A percentile compares a stretch with the other conserved stretches of the same genome.
phyloP scores from a whole-genome alignment of 2,113 vertebrate genomes.

The Dicaeum eximium region DNA sequence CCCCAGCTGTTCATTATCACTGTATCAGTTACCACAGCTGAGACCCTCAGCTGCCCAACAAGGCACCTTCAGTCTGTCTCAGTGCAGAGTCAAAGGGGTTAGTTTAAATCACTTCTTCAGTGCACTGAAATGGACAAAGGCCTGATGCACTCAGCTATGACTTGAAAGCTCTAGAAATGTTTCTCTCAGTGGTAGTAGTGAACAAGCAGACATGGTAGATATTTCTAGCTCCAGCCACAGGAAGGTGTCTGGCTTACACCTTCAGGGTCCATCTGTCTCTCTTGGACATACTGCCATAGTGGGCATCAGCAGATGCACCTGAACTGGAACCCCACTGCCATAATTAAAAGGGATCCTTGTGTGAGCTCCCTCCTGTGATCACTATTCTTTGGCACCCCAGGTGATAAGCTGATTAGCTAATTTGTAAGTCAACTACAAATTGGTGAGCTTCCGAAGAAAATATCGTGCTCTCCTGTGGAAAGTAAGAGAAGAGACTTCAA shows the following conservation, averaged over 20 bases:
- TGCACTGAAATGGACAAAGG: not conserved
- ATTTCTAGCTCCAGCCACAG: not conserved
- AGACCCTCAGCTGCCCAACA: not conserved
- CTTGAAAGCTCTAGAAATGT: not conserved
- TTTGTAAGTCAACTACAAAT: not conserved
- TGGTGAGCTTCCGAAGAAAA: not conserved
- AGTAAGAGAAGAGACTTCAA: not conserved
- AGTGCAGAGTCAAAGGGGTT: not conserved
- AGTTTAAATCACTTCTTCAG: not conserved
- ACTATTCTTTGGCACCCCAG: not conserved
- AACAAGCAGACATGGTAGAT: not conserved
- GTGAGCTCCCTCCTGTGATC: not conserved
- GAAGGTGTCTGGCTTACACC: not conserved
- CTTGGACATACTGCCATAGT: not conserved
- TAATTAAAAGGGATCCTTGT: not conserved
- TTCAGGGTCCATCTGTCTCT: not conserved
- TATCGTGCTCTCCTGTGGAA: not conserved
- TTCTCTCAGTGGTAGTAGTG: not conserved
- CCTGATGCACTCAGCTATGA: not conserved
- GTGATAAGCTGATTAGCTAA: not conserved
- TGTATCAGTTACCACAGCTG: not conserved
- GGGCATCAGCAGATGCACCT: not conserved
- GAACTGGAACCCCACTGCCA: not conserved
- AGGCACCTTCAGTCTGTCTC: not conserved
- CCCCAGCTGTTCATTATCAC: not conserved